Evolutionary conservation across 2,113 vertebrate genomes (phyloP).

Genomic region (Cisticola juncidis): DNA sequence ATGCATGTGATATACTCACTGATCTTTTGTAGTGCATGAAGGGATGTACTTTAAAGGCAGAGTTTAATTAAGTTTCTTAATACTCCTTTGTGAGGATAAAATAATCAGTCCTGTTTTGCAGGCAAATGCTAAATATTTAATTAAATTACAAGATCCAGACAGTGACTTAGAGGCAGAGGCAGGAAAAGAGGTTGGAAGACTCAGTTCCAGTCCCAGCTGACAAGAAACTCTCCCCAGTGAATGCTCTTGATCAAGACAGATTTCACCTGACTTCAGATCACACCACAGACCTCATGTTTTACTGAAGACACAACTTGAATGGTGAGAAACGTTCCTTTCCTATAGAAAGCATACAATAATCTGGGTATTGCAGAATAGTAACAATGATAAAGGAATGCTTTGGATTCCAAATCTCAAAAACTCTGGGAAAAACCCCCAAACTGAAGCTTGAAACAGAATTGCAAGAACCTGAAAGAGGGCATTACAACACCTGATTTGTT

Average conservation of each 20-base stretch:
- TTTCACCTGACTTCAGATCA: not conserved
- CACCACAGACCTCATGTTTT: not conserved
- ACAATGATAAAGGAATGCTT: not conserved
- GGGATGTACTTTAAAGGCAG: not conserved
- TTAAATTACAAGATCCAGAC: constrained; percentile 4
- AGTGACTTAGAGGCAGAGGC: not conserved
- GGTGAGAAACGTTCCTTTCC: not conserved
- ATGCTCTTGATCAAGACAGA: not conserved
- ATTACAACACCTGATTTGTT: not conserved
- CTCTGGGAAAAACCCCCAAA: not conserved
- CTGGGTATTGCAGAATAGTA: not conserved
- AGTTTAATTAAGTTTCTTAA: constrained; percentile 28
- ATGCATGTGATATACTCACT: not conserved
- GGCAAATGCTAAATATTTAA: constrained; percentile 18
- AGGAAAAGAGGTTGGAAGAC: not conserved
- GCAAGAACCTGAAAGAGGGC: not conserved
- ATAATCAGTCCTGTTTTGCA: constrained; percentile 12
- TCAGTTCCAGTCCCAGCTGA: not conserved
- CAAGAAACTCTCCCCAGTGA: not conserved
- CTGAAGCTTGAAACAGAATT: not conserved
- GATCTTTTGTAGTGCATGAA: not conserved
- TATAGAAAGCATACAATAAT: not conserved
- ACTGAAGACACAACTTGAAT: not conserved
- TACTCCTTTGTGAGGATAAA: constrained; percentile 13
- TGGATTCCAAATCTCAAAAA: not conserved